Base-by-base conservation (phyloP, 2,888 invertebrate species). In the Acleris emargana region DNA sequence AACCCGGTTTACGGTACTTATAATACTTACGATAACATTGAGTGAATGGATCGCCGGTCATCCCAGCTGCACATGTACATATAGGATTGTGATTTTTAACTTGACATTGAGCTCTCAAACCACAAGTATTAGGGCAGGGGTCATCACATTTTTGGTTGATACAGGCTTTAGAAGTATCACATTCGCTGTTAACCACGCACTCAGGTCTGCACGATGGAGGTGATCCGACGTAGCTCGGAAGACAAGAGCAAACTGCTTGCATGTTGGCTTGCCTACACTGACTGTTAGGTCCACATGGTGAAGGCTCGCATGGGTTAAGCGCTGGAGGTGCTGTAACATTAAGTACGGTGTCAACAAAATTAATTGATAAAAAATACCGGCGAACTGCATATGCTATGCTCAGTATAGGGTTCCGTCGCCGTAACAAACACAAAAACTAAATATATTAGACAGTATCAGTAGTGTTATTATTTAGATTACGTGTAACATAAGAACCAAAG, bases 261-360 rank as follows among this genome's bases (percentile, higher is more conserved):
- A 93, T 93, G 76, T 97, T 96, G 7, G 96, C 94, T 75, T 95
- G 95, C 76, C 97, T 94, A 71, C 97, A 97, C 80, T 97, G 96
- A 80, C 97, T 97, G 82, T 97, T 97, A 0, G 97, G 96, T 58
- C 97, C 98, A 82, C 97, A 98, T 0, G 97, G 97, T 25, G 96
- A 95, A 61, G 97, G 97, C 68, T 94, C 94, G 77, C 97, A 97
- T 7, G 97, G 97, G 78, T 97, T 95, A 66, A 93, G 80, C 43
- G 91, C 86, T 53, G 93, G 91, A 62, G 87, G 83, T 73, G 91
- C 87, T 88, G 78, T 73, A 80, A 73, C 6, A 7, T 17, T 17
- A n/a, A 45, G 45, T 45, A 17, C 7, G 6, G 16, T n/a, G 38
- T 38, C 13, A 38, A 38, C 4, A 13, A 38, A n/a, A 45, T 16